Base-by-base conservation (phyloP, 2,113 vertebrate species). In the Eulemur rufifrons region DNA sequence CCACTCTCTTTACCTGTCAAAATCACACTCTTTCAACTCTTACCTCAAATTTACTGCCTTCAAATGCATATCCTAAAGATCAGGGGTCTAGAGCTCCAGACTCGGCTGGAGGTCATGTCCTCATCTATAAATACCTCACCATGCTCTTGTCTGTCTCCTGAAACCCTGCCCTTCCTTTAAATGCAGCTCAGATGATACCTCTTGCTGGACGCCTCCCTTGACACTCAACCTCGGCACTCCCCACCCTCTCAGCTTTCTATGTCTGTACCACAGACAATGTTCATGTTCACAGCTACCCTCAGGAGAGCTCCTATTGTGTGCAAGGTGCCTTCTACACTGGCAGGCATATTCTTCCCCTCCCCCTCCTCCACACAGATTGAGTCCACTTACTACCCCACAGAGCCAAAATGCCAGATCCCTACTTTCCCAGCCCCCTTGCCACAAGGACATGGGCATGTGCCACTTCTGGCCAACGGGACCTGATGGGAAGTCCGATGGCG, bases 261-360 rank as follows among this genome's bases (percentile, higher is more conserved):
- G 0, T 17, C 56, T 39, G 47, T 1, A 37, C 18, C 11, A 2
- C 2, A 17, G 1, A 21, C 0, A 21, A 7, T 0, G 15, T 1
- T 14, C 84, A 13, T 0, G 17, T 1, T 52, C 32, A 17, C 4
- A 63, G 90, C 18, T 13, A 6, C 52, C 42, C 86, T 42, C 8
- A 0, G 4, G 20, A 54, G 21, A 54, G 50, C 2, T 8, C 13
- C 39, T 1, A 1, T 0, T 6, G 37, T 2, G 10, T 20, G 61
- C 61, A 63, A 64, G 59, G 54, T 0, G 18, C 87, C 69, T 34
- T 54, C 59, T 15, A 2, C 10, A 2, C 0, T 5, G 39, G 81
- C 76, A 52, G 42, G 50, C 27, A 20, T 32, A 2, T 1, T 37
- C 73, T 21, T 42, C 68, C 77, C 68, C 29, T 84, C 8, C 47